Evolutionary conservation across 2,888 invertebrate genomes (phyloP), one percentile per base, ranked within the genome.

Genomic region (Hofmannophila pseudospretella): DNA sequence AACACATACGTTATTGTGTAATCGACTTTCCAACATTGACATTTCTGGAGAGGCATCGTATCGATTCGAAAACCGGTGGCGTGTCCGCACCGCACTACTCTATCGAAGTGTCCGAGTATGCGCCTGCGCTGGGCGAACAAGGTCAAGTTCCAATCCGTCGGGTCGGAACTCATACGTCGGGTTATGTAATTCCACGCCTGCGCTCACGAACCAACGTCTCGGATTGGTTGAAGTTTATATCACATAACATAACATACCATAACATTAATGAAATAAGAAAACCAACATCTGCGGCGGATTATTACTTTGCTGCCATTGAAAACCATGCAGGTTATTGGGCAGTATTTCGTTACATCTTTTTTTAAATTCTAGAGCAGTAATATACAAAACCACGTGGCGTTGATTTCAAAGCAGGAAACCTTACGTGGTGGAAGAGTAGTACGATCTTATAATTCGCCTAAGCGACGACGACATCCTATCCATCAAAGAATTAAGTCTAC

Each of bases 121-220:
- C 37, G 33, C 39, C 22, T 19, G 45, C 37, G 33, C 39, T 23
- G 32, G 47, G 42, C 41, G 40, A 42, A 51, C 76, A 78, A 79
- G 79, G 77, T 77, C 78, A 77, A 78, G 72, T 63, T 70, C 65
- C 50, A 51, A 60, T 47, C 52, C 49, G 49, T 54, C 55, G 56
- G 57, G 56, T 62, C 58, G 58, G 54, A 64, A 61, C 61, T 51
- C 41, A 58, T 63, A 59, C 51, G 58, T 57, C 42, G 33, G 29
- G 48, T 76, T 73, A 77, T 69, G 61, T 75, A 76, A 76, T 44
- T 32, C 32, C 29, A 28, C 20, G 37, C 38, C 36, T 36, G 39
- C 38, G 38, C 42, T 42, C 47, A 49, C 49, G 44, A 11, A 11
- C 11, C 33, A 41, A 43, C 42, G 41, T 32, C 44, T 37, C 44